A percentile compares a stretch with the other conserved stretches of the same genome.
These are phyloP conservation scores for Microtus oregoni DNA, from an alignment of 2,113 vertebrate species.

Conservation along the genomic window DNA sequence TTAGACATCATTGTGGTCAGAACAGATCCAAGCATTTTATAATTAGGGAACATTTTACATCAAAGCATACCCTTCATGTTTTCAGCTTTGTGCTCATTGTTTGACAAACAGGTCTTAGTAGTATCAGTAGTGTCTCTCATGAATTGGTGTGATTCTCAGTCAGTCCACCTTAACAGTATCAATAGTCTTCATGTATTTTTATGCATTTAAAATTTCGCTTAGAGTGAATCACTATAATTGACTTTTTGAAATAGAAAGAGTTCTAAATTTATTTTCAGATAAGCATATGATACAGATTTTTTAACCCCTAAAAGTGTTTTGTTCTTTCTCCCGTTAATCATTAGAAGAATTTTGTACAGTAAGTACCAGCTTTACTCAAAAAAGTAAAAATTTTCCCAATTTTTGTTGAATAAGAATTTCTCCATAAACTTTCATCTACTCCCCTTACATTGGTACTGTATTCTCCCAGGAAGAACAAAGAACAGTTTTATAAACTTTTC, in stretches of 20 bases:
- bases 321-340: not conserved
- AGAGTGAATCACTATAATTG: not conserved
- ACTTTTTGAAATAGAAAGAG: slow-evolving; percentile 40
- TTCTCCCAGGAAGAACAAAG: not conserved
- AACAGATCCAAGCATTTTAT: not conserved
- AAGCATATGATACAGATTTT: not conserved
- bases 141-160: not conserved
- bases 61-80: not conserved
- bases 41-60: not conserved
- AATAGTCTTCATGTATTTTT: not conserved
- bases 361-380: not conserved
- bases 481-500: not conserved
- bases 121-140: not conserved
- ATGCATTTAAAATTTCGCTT: slow-evolving; percentile 22
- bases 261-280: slow-evolving; percentile 25
- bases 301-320: not conserved
- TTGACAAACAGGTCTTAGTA: not conserved
- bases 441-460: not conserved
- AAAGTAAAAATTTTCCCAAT: not conserved
- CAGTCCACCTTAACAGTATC: not conserved
- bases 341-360: not conserved
- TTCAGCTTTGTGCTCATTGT: not conserved
- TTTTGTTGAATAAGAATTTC: not conserved
- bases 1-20: not conserved
- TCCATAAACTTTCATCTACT: not conserved